phyloP scores from a whole-genome alignment of 2,113 vertebrate genomes.

The Cygnus buccinator region DNA sequence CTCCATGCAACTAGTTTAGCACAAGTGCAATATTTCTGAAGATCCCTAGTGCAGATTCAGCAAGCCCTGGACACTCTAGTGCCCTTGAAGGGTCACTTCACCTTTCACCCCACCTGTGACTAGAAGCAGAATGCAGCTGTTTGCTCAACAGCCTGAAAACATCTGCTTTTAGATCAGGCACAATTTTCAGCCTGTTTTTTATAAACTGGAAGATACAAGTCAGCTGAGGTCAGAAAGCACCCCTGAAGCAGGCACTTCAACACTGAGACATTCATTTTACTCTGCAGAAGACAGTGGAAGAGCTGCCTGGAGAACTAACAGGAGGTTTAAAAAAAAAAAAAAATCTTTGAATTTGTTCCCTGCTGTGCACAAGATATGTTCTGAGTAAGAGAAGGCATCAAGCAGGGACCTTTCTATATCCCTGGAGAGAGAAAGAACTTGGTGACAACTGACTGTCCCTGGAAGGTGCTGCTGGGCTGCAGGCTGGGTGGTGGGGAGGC shows the following conservation, averaged over 20 bases:
- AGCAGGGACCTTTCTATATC: not conserved
- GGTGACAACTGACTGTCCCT: not conserved
- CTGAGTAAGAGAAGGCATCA: not conserved
- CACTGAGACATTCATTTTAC: not conserved
- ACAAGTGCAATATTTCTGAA: not conserved
- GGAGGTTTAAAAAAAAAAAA: not conserved
- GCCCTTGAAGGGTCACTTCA: not conserved
- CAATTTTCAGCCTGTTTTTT: not conserved
- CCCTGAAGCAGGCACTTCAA: not conserved
- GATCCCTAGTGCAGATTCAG: not conserved
- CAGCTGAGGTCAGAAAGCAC: not conserved
- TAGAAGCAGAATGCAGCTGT: not conserved
- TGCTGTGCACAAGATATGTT: not conserved
- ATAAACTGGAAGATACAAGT: not conserved
- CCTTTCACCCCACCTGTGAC: not conserved
- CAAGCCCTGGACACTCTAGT: not conserved
- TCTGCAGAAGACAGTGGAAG: not conserved
- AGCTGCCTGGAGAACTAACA: not conserved
- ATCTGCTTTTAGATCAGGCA: not conserved
- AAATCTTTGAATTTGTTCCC: not conserved
- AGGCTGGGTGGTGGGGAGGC: not conserved
- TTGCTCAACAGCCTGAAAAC: not conserved
- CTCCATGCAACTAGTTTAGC: not conserved
- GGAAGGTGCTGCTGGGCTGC: not conserved
- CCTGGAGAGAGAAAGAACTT: not conserved